Base-by-base conservation (phyloP, 2,113 vertebrate genomes). In the Notiomystis cincta region DNA sequence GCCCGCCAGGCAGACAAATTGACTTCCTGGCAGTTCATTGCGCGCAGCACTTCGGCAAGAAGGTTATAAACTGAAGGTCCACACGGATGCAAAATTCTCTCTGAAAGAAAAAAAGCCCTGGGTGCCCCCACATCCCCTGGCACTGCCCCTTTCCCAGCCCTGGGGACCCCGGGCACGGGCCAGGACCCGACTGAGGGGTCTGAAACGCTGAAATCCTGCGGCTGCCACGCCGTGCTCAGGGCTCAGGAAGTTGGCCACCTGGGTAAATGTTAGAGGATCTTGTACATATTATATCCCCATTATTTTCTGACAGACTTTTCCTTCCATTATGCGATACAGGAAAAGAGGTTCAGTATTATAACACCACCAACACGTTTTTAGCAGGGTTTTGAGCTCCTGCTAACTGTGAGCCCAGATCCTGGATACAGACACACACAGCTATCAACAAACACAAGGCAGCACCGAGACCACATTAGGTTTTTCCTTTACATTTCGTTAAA, bases 371-470 rank as follows among this genome's bases (percentile, higher is more conserved):
- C 91, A 72, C 4, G n/a, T n/a, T n/a, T n/a, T n/a, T n/a, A n/a
- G n/a, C n/a, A n/a, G 9, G 57, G 72, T 86, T 96, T 93, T 64
- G 82, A 97, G 86, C 95, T 97, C 60, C 95, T 72, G 88, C 91
- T 96, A 89, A 97, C 90, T 69, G 28, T 71, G 90, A 98, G 86
- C 87, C 86, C 96, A 98, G 97, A 98, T 98, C 98, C 98, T 98
- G 98, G 98, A 98, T 98, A 98, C 98, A 96, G 95, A 96, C 92
- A 94, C 93, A 91, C 77, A 95, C 66, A 96, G 89, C 42, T 86
- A 95, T 98, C 98, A 98, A 98, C 98, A 98, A 98, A 98, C 96
- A 97, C 82, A 85, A 96, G 94, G 94, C 73, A 97, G 97, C 78
- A 88, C 84, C 42, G 80, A 95, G 78, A 96, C 84, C 96, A 95